phyloP scores from a whole-genome alignment of 2,888 invertebrate species.

The Cosmopolites sordidus region DNA sequence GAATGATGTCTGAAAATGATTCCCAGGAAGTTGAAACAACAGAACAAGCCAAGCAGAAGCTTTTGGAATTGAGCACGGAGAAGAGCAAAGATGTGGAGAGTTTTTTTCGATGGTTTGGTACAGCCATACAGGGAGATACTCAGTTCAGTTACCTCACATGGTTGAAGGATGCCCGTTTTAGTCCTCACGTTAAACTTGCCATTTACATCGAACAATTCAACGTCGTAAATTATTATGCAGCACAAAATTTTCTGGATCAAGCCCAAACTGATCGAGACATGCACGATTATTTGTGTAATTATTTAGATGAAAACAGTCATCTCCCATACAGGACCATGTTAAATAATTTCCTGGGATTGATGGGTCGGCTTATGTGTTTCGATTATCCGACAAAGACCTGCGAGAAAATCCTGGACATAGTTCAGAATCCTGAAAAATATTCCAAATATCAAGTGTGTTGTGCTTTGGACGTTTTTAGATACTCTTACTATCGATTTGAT shows the following conservation, averaged over 20 bases:
- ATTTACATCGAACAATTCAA: neutral
- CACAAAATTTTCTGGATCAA: neutral
- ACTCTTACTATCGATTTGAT: neutral
- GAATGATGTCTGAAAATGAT: no score
- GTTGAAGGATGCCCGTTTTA: neutral
- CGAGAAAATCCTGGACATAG: constrained; percentile 4
- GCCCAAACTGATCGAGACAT: constrained; percentile 3
- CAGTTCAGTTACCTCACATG: neutral
- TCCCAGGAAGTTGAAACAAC: no score
- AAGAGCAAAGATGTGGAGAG: neutral
- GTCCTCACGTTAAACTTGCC: constrained; percentile 3
- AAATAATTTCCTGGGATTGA: constrained; percentile 2
- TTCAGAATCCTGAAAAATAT: constrained; percentile 1
- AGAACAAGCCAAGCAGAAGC: neutral
- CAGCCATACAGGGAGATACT: neutral
- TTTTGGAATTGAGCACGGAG: constrained; percentile 2
- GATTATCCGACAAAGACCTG: constrained; percentile 1
- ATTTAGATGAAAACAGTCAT: constrained; percentile 4
- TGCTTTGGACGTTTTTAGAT: neutral
- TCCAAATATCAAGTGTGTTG: constrained; percentile 7
- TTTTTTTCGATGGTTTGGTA: neutral
- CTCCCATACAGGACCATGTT: neutral
- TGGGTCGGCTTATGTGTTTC: neutral
- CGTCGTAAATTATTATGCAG: neutral
- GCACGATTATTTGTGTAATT: constrained; percentile 4